Percentiles rank a stretch among this genome's conserved stretches.
Conservation (phyloP, 2,113 vertebrate genomes). For the Chionodraco myersi region DNA sequence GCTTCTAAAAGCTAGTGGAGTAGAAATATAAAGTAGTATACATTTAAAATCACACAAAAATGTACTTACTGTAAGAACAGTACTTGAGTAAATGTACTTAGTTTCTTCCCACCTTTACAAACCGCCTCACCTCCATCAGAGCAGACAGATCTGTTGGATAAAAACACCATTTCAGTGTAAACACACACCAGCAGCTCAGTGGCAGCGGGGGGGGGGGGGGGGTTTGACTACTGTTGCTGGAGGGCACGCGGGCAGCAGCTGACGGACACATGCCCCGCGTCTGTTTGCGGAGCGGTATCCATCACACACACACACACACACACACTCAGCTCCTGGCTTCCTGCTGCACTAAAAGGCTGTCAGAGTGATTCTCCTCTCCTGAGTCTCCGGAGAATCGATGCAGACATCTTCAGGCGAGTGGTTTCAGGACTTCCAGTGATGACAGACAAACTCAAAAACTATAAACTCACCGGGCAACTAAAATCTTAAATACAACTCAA, state of each 20-base stretch:
- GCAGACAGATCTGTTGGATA: background rate
- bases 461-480: no score
- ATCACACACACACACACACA: background rate
- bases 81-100: no score
- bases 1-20: no score
- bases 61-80: no score
- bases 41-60: no score
- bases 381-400: background rate
- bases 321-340: conserved; percentile 37
- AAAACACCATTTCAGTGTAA: background rate
- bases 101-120: no score
- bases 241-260: conserved; percentile 1
- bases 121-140: background rate
- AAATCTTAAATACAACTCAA: no score
- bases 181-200: conserved; percentile 15
- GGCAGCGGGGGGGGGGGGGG: background rate
- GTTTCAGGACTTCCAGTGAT: background rate
- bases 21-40: no score
- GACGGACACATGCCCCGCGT: conserved; percentile 8
- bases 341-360: conserved; percentile 58
- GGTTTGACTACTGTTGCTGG: background rate
- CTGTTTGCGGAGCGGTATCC: background rate
- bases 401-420: background rate
- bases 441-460: no score
- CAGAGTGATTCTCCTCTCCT: conserved; percentile 42